phyloP scores from a whole-genome alignment of 2,797 vertebrate genomes.

The Champsocephalus esox region DNA sequence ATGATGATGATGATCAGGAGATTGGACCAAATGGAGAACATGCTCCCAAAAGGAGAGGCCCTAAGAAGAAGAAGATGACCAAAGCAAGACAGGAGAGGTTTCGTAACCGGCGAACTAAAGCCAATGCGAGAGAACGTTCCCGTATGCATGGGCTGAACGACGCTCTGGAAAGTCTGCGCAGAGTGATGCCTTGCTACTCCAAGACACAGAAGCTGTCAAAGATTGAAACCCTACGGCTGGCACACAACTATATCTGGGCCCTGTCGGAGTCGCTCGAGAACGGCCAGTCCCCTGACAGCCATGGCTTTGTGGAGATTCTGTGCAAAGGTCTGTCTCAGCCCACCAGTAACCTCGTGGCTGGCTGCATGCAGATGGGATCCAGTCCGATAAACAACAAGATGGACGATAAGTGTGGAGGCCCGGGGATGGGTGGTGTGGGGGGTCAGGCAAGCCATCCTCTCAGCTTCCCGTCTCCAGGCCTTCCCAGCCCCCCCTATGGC shows the following conservation, averaged over 20 bases:
- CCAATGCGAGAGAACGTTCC: conserved; percentile 95
- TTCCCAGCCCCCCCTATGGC: conserved; percentile 96
- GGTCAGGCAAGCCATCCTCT: conserved; percentile 81
- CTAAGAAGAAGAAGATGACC: conserved; percentile 99
- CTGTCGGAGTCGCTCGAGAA: conserved; percentile 95
- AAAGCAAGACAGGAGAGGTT: conserved; percentile 95
- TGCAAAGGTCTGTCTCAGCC: conserved; percentile 98
- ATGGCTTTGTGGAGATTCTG: conserved; percentile 95
- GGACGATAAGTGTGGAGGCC: conserved; percentile 89
- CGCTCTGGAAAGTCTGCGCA: conserved; percentile 92
- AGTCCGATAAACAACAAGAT: conserved; percentile 87
- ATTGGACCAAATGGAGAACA: conserved; percentile 86
- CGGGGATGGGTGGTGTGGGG: conserved; percentile 65
- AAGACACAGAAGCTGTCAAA: conserved; percentile 98
- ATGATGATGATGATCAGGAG: conserved; percentile 84
- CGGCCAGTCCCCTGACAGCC: conserved; percentile 91
- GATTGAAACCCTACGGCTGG: conserved; percentile 95
- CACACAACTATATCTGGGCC: conserved; percentile 98
- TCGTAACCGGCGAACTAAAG: conserved; percentile 91
- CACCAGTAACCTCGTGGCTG: conserved; percentile 96
- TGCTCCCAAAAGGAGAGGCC: conserved; percentile 93
- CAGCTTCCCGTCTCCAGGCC: conserved; percentile 93
- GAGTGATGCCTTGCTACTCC: conserved; percentile 98
- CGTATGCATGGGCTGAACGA: conserved; percentile 97
- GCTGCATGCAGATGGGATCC: conserved; percentile 92